These are phyloP conservation scores for Lacanobia wlatinum DNA, from an alignment of 2,888 invertebrate species.

Conservation along the genomic window DNA sequence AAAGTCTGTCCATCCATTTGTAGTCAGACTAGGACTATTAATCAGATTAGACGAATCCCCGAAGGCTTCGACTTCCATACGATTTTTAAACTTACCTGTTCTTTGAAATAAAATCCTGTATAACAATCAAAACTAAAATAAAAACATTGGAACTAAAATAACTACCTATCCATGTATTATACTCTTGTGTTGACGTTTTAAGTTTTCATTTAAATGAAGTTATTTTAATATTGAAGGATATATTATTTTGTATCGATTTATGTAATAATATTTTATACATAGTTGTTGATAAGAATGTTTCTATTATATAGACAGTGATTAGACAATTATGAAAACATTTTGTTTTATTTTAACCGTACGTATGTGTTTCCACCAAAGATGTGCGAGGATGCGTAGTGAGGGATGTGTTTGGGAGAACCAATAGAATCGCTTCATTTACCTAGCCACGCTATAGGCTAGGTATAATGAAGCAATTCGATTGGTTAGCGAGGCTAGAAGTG, in stretches of 20 bases:
- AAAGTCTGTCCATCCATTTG: no score
- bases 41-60: no score
- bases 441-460: no score
- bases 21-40: no score
- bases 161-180: background rate
- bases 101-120: background rate
- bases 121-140: background rate
- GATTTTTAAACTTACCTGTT: background rate
- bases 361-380: no score
- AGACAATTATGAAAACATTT: constrained; percentile 36
- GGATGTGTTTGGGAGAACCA: no score
- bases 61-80: background rate
- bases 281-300: constrained; percentile 65
- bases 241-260: constrained; percentile 62
- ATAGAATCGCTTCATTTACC: no score
- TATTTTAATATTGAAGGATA: constrained; percentile 49
- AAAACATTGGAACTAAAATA: background rate
- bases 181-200: background rate
- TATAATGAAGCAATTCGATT: no score
- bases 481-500: no score
- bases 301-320: constrained; percentile 61
- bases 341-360: constrained; percentile 54
- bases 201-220: constrained; percentile 22
- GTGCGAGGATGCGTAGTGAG: no score
- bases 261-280: constrained; percentile 58